Evolutionary conservation across 2,113 vertebrate genomes (phyloP), one percentile per base, ranked within the genome.

Genomic region (Poeciliopsis prolifica): DNA sequence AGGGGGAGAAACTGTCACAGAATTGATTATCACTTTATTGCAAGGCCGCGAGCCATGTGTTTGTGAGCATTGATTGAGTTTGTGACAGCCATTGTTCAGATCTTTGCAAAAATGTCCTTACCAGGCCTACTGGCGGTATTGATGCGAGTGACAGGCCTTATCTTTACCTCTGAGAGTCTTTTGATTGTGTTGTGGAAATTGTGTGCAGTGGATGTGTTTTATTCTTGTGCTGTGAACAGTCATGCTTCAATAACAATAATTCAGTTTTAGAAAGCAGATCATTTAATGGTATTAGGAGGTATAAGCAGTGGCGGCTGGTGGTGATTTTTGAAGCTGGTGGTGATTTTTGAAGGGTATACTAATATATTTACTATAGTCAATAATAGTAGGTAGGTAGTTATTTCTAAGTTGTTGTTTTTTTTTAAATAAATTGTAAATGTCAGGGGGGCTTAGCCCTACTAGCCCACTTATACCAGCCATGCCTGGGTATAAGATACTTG

Each of bases 21-120:
- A 87, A 91, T 80, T 89, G 81, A 87, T 87, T 75, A 87, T 81
- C 63, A 78, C 71, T 82, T 87, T 35, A 68, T 80, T 69, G 68
- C 66, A n/a, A 40, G 40, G 68, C 70, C 65, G 35, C 51, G 40
- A 80, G 71, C 68, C 79, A 63, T 79, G 75, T 66, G 68, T 82
- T 91, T 75, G 69, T 72, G 84, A 80, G 86, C 63, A 83, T 58
- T 80, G 77, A 84, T 74, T 72, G 65, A 76, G 77, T 84, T 87
- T 86, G 84, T 85, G 77, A 35, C 64, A 75, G 71, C 60, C 58
- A 28, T 44, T 54, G 73, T 70, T 80, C 62, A 44, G 40, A 72
- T 72, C 51, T 73, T 63, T 61, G 58, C 72, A 65, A 81, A 76
- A 74, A 81, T 26, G 44, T 78, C 73, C 75, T 86, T 63, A 65